phyloP scores from a whole-genome alignment of 2,113 vertebrate genomes.

The Calidris pygmaea region DNA sequence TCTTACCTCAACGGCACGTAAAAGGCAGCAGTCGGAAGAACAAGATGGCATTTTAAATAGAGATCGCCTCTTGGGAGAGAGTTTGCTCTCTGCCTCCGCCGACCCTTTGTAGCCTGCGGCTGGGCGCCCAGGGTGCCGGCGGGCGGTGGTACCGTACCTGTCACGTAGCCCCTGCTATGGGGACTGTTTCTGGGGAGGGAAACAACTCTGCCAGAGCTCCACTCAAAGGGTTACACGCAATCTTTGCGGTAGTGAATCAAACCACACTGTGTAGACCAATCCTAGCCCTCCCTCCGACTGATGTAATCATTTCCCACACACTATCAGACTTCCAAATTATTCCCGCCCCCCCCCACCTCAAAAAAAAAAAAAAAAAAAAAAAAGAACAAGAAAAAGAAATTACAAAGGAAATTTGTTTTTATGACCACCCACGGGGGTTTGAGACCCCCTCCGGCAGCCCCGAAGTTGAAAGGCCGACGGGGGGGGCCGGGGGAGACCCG shows the following conservation, averaged over 20 bases:
- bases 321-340: slow-evolving; percentile 70
- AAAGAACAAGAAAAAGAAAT: neutral
- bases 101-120: slow-evolving; percentile 39
- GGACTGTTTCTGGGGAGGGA: slow-evolving; percentile 72
- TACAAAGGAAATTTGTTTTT: slow-evolving; percentile 26
- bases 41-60: slow-evolving; percentile 89
- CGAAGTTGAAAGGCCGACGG: neutral
- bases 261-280: slow-evolving; percentile 76
- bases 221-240: slow-evolving; percentile 78
- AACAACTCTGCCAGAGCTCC: slow-evolving; percentile 71
- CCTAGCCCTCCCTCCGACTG: slow-evolving; percentile 72
- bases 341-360: too few species aligned
- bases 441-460: neutral
- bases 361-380: too few species aligned
- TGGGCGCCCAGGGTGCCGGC: slow-evolving; percentile 36
- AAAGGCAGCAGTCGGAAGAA: slow-evolving; percentile 89
- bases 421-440: neutral
- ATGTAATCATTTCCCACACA: slow-evolving; percentile 80
- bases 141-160: slow-evolving; percentile 69
- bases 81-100: slow-evolving; percentile 35
- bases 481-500: neutral
- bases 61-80: slow-evolving; percentile 61
- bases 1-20: slow-evolving; percentile 89
- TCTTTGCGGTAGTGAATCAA: slow-evolving; percentile 80
- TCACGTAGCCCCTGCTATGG: slow-evolving; percentile 67